Conservation (phyloP, 2,797 vertebrate genomes). For the Novumbra hubbsi region DNA sequence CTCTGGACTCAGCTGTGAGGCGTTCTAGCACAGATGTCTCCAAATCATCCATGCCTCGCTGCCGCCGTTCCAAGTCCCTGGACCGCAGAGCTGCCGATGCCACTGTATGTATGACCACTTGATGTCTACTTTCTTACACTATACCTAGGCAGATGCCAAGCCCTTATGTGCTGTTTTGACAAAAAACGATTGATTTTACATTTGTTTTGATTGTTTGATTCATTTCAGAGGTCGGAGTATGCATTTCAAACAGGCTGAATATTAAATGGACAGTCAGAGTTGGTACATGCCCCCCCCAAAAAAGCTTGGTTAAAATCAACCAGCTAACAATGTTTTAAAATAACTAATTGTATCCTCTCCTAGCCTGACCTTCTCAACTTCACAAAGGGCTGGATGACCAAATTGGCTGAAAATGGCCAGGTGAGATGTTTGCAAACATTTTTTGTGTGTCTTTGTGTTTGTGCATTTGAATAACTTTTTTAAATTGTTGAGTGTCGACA, state of each 20-base stretch:
- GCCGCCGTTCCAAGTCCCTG: constrained; percentile 35
- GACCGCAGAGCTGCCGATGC: constrained; percentile 31
- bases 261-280: too few species aligned
- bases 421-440: constrained; percentile 57
- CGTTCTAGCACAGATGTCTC: constrained; percentile 14
- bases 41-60: constrained; percentile 19
- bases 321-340: constrained; percentile 52
- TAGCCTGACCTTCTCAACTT: constrained; percentile 85
- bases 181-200: neutral
- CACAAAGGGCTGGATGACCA: constrained; percentile 89
- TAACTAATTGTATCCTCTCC: constrained; percentile 32
- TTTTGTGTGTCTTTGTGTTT: neutral
- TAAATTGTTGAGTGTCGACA: constrained; percentile 6
- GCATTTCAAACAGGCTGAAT: too few species aligned
- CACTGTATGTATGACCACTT: constrained; percentile 41
- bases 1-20: constrained; percentile 7
- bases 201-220: too few species aligned
- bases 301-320: constrained; percentile 60
- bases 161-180: neutral
- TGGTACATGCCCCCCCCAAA: too few species aligned
- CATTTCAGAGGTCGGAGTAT: too few species aligned
- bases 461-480: neutral
- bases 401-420: constrained; percentile 81
- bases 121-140: neutral
- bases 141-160: neutral